Evolutionary conservation across 1,140 invertebrate genomes (phyloP).

Genomic region (Papilio glaucus): DNA sequence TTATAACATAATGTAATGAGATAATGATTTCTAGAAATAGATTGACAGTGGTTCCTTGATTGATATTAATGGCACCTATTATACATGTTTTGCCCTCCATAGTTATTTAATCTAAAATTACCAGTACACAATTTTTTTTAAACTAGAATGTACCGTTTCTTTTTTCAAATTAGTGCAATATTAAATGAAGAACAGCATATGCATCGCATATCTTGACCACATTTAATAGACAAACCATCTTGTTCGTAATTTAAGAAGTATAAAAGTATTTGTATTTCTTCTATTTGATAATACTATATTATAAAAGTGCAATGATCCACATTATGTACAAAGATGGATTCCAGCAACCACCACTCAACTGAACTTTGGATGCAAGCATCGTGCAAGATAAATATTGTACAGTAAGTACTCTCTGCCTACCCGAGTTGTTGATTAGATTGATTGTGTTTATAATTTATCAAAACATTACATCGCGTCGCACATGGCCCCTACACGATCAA

Average conservation of each 20-base stretch:
- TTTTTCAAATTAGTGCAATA: too few relatives aligned
- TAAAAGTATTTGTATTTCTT: too few relatives aligned
- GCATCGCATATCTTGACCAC: too few relatives aligned
- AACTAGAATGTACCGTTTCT: neutral
- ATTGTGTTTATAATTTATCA: neutral
- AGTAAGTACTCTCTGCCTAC: neutral
- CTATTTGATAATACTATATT: too few relatives aligned
- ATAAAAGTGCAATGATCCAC: too few relatives aligned
- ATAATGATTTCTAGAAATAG: neutral
- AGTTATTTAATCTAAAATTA: neutral
- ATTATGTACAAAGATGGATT: too few relatives aligned
- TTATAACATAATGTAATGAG: neutral
- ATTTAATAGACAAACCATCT: too few relatives aligned
- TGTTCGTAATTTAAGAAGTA: too few relatives aligned
- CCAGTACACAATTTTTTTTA: neutral
- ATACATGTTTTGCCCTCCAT: neutral
- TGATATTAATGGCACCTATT: neutral
- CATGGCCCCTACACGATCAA: conserved; percentile 46
- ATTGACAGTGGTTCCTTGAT: neutral
- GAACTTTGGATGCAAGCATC: neutral
- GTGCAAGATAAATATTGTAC: neutral
- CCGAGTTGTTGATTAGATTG: neutral
- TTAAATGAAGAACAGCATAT: too few relatives aligned
- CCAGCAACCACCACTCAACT: too few relatives aligned
- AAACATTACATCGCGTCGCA: conserved; percentile 6